Conservation (phyloP, 2,113 vertebrate genomes). For the cattle (Bos taurus) region ARS-UCD2.0 NC_037332.1:22973501-22974000, state of each 20-base stretch:
- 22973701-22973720: constrained; percentile 70
- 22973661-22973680: constrained; percentile 77
- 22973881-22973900: neutral
- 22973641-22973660: constrained; percentile 69
- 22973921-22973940: neutral
- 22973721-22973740: constrained; percentile 66
- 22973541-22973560: constrained; percentile 61
- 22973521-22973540: constrained; percentile 65
- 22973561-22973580: constrained; percentile 74
- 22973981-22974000: neutral
- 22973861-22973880: neutral
- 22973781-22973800: constrained; percentile 70
- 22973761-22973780: constrained; percentile 69
- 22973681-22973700: constrained; percentile 75
- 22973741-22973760: constrained; percentile 76
- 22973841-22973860: constrained; percentile 50
- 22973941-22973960: neutral
- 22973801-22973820: constrained; percentile 72
- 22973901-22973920: neutral
- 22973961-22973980: neutral
- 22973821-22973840: neutral
- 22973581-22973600: constrained; percentile 71
- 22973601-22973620: constrained; percentile 81
- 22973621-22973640: constrained; percentile 75
- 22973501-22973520: neutral